These are phyloP conservation scores for Phylloscopus trochiloides DNA, from an alignment of 2,113 vertebrate genomes.

Conservation along the genomic window DNA sequence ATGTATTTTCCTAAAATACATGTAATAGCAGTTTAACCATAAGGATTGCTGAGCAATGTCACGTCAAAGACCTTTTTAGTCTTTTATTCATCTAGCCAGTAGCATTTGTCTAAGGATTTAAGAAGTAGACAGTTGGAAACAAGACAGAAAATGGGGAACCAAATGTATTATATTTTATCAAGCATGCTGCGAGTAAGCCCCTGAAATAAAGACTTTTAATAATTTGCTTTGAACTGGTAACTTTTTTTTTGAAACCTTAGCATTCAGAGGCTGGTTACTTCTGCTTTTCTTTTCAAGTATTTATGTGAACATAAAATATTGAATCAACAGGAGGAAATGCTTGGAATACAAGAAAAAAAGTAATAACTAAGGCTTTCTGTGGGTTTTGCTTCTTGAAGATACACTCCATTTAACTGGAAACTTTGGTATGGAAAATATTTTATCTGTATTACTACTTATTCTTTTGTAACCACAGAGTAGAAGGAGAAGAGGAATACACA, in stretches of 20 bases:
- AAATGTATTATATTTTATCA: background rate
- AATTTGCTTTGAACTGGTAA: background rate
- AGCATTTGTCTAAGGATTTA: background rate
- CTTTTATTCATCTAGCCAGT: background rate
- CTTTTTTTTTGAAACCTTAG: background rate
- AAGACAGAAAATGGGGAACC: background rate
- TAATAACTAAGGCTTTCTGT: background rate
- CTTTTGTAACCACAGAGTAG: background rate
- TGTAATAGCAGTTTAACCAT: background rate
- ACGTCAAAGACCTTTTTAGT: background rate
- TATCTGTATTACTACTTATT: background rate
- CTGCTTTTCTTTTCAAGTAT: background rate
- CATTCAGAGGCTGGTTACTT: background rate
- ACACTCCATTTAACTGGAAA: background rate
- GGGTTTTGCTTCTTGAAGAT: background rate
- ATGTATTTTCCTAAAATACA: background rate
- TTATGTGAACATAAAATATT: background rate
- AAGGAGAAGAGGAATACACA: background rate
- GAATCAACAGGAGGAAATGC: background rate
- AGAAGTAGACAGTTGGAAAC: background rate
- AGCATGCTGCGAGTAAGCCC: background rate
- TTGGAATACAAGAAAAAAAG: background rate
- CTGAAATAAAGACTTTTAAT: background rate
- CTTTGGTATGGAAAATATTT: background rate
- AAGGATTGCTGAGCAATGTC: background rate